Evolutionary conservation across 1,140 invertebrate genomes (phyloP), one percentile per base, ranked within the genome.

Genomic region (Helicoverpa armigera): DNA sequence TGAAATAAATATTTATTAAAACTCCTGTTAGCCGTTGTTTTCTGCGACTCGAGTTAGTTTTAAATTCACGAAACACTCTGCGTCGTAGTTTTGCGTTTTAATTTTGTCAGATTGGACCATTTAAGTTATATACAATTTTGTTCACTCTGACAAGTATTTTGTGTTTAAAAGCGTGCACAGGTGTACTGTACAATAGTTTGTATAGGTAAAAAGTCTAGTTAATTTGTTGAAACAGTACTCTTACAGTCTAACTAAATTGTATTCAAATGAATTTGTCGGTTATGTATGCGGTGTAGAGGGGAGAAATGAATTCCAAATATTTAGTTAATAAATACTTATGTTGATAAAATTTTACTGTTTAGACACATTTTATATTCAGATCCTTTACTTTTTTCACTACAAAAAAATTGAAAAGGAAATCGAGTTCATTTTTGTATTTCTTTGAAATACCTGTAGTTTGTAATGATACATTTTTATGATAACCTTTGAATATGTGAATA

Each of bases 1-100:
- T 60, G 16, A 51, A 76, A 65, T 53, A 77, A 77, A 67, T 69
- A 69, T 69, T 69, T 69, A 69, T 69, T 69, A 51, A 69, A 69
- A 69, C 65, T 69, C 4, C 65, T 69, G 65, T 50, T 50, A 69
- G 16, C 50, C 16, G 48, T 69, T 69, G 16, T 11, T 67, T 67
- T n/a, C 7, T 35, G 43, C 11, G 65, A 69, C 43, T 65, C 12
- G 18, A 23, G 65, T 69, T 69, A 9, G 65, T 69, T 69, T 50
- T 23, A 3, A 61, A 61, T 43, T 18, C 58, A 2, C 23, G 11
- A 13, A 31, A 29, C 11, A 31, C 29, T 61, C 18, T 9, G 18
- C 2, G 18, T 29, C 7, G 10, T 60, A 60, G 23, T 29, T 29
- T 29, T 12, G 12, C 3, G 18, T 29, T 60, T 60, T 58, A 14